Evolutionary conservation across 2,113 vertebrate species (phyloP), one percentile per base, ranked within the genome.

Genomic region (Istiophorus platypterus): DNA sequence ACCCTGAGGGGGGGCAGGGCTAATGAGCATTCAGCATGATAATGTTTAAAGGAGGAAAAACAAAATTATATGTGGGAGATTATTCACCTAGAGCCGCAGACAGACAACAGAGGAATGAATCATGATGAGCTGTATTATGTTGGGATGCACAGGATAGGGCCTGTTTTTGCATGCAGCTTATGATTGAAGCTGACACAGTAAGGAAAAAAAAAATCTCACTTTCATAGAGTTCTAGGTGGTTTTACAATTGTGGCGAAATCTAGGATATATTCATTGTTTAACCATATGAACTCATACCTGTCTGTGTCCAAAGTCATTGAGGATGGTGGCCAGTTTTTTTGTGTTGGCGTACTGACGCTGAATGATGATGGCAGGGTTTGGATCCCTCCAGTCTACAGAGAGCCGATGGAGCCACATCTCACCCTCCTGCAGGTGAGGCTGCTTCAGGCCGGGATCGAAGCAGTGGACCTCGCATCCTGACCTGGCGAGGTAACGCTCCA

Each of bases 341-440:
- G 96, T 97, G 94, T 78, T 95, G 90, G 92, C 90, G 12, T 95
- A 92, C 9, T 93, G 92, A 8, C 93, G 96, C 7, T 93, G 96
- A 51, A 93, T 90, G 0, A 93, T 92, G 1, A 96, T 66, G 45
- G 96, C 96, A 0, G 97, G 98, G 78, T 97, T 98, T 4, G 97
- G 97, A 65, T 99, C 97, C 63, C 98, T 93, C 97, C 98, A 99
- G 88, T 98, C 96, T 0, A 99, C 85, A 1, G 97, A 97, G 31
- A 99, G 86, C 1, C 97, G 95, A 67, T 99, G 98, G 69, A 96
- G 91, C 97, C 98, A 98, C 93, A 96, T 94, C 31, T 86, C 89
- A 0, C 91, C 92, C 71, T 96, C 91, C 85, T 97, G 96, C 26
- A 95, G 15, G 59, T 99, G 97, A 13, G 96, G 93, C n/a, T 95